phyloP scores from a whole-genome alignment of 2,113 vertebrate genomes.

The Apeltes quadracus region DNA sequence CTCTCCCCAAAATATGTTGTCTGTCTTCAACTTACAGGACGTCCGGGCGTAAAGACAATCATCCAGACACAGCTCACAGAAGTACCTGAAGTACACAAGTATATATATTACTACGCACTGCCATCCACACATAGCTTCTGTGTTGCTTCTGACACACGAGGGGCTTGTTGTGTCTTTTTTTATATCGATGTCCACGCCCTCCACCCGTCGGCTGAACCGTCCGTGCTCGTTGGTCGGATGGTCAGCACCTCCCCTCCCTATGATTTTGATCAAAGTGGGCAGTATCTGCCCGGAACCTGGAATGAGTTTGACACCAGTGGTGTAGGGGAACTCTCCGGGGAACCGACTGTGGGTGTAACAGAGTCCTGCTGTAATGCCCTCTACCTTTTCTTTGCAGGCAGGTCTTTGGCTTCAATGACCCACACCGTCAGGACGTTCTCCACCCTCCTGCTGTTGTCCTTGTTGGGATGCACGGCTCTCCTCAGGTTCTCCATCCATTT shows the following conservation, averaged over 20 bases:
- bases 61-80: slow-evolving; percentile 96
- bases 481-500: slow-evolving; percentile 99
- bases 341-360: not conserved
- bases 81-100: slow-evolving; percentile 71
- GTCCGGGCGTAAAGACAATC: slow-evolving; percentile 96
- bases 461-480: slow-evolving; percentile 96
- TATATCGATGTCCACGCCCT: too few relatives aligned
- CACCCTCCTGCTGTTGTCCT: slow-evolving; percentile 94
- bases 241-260: too few relatives aligned
- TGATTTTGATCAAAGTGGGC: too few relatives aligned
- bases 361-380: not conserved
- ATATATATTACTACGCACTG: too few relatives aligned
- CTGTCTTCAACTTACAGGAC: slow-evolving; percentile 95
- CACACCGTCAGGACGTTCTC: slow-evolving; percentile 95
- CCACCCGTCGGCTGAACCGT: too few relatives aligned
- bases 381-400: slow-evolving; percentile 94
- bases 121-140: too few relatives aligned
- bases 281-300: too few relatives aligned
- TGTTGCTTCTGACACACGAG: too few relatives aligned
- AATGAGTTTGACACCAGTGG: too few relatives aligned
- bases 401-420: slow-evolving; percentile 97
- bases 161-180: too few relatives aligned
- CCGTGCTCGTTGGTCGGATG: too few relatives aligned
- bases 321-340: too few relatives aligned
- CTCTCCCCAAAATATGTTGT: slow-evolving; percentile 98